Evolutionary conservation across 2,113 vertebrate species (phyloP), one percentile per base, ranked within the genome.

Genomic region (Pterocles orientalis): DNA sequence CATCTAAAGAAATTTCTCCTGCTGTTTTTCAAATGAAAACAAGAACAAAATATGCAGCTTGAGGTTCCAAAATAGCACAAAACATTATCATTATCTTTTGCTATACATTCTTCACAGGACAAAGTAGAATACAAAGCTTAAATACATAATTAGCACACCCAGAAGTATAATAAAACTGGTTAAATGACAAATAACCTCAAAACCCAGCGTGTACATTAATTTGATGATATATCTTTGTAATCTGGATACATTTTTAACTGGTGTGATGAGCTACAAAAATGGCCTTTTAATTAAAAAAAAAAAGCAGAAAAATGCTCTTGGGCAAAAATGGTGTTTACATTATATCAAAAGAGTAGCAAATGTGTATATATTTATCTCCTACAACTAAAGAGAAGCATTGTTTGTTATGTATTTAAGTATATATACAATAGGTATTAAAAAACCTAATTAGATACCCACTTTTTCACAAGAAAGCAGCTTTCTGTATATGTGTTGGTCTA

Each of bases 401-500:
- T 21, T 62, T 60, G 3, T n/a, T 57, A 8, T 54, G 29, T 78
- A 54, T 64, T 68, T 72, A 54, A 29, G 28, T 29, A 10, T 9
- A 60, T 18, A 7, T 50, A 9, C 17, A 31, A 31, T 50, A 28
- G 36, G 15, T 33, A 21, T 7, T 23, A 41, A 53, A 65, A 89
- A 66, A 1, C 2, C 2, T 33, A 39, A 29, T 9, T 56, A 3
- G 0, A 39, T 92, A 28, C 4, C 7, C 19, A 33, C 14, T 34
- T 73, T 21, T 20, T 20, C 14, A 19, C 31, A 50, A 43, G 4
- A 65, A 69, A 86, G 3, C 18, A 65, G 36, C 0, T 41, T 64
- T 60, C 19, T 33, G 3, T 19, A 7, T 33, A 18, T 34, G 7
- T 62, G 5, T 58, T 61, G 12, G 11, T 76, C 25, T 78, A 58